A percentile compares a stretch with the other conserved stretches of the same genome.
Conservation (phyloP, 2,113 vertebrate species). For the Acrocephalus arundinaceus region DNA sequence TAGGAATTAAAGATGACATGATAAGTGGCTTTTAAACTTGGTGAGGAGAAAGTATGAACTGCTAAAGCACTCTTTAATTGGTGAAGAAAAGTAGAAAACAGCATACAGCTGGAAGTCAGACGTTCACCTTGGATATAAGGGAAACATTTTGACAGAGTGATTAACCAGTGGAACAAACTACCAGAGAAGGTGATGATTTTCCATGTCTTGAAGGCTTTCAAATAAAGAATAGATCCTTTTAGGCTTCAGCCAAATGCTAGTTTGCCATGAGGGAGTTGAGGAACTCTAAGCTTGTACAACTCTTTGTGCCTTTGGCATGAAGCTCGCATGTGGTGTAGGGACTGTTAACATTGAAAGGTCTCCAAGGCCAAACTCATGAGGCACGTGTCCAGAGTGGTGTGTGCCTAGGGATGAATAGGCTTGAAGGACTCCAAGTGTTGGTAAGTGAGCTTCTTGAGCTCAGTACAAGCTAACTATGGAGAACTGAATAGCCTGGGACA, state of each 20-base stretch:
- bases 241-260: neutral
- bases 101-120: neutral
- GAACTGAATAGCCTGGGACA: neutral
- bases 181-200: constrained; percentile 6
- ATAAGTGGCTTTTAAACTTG: neutral
- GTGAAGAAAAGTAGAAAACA: constrained; percentile 23
- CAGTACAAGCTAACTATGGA: neutral
- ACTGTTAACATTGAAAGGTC: neutral
- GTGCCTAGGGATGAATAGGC: neutral
- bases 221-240: neutral
- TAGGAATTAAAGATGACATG: neutral
- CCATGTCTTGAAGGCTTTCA: neutral
- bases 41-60: neutral
- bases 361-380: neutral
- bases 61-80: constrained; percentile 9
- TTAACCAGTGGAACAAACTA: constrained; percentile 24
- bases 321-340: neutral
- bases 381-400: neutral
- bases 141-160: constrained; percentile 4
- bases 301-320: neutral
- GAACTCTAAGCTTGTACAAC: neutral
- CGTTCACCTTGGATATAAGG: neutral
- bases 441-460: neutral
- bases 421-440: neutral
- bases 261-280: neutral